phyloP scores from a whole-genome alignment of 30 jellyfish, hydroid and myxozoan genomes.

The Hydractinia symbiolongicarpus region DNA sequence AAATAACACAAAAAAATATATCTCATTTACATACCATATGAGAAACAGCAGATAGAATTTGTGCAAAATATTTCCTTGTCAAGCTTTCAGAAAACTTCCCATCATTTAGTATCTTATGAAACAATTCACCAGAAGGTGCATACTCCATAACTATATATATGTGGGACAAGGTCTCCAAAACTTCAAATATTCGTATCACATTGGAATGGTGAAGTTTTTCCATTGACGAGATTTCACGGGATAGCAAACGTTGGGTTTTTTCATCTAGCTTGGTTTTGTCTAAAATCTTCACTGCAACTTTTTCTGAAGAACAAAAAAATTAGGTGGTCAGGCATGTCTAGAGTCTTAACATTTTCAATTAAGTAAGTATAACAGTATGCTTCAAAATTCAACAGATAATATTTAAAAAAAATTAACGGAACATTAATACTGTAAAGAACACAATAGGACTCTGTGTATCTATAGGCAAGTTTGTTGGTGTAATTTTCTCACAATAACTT shows the following conservation, averaged over 20 bases:
- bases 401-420: too few relatives aligned
- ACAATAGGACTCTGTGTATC: too few relatives aligned
- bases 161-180: slow-evolving; percentile 64
- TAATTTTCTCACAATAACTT: too few relatives aligned
- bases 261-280: slow-evolving; percentile 89
- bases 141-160: slow-evolving; percentile 74
- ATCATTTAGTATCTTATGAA: slow-evolving; percentile 74
- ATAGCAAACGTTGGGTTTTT: slow-evolving; percentile 69
- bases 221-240: slow-evolving; percentile 82
- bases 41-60: slow-evolving; percentile 75
- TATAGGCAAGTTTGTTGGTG: too few relatives aligned
- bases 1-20: too few relatives aligned
- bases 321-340: neutral
- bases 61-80: slow-evolving; percentile 71
- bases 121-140: slow-evolving; percentile 87
- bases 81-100: slow-evolving; percentile 73
- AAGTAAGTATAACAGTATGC: neutral
- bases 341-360: too few relatives aligned
- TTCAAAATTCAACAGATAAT: too few relatives aligned
- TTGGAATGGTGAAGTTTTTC: slow-evolving; percentile 83
- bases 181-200: slow-evolving; percentile 81
- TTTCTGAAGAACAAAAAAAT: slow-evolving; percentile 37
- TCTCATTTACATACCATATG: slow-evolving; percentile 63
- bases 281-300: slow-evolving; percentile 78
- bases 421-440: too few relatives aligned